A percentile compares a stretch with the other conserved stretches of the same genome.
These are phyloP conservation scores for Callocephalon fimbriatum DNA, from an alignment of 2,113 vertebrate species.

Conservation along the genomic window DNA sequence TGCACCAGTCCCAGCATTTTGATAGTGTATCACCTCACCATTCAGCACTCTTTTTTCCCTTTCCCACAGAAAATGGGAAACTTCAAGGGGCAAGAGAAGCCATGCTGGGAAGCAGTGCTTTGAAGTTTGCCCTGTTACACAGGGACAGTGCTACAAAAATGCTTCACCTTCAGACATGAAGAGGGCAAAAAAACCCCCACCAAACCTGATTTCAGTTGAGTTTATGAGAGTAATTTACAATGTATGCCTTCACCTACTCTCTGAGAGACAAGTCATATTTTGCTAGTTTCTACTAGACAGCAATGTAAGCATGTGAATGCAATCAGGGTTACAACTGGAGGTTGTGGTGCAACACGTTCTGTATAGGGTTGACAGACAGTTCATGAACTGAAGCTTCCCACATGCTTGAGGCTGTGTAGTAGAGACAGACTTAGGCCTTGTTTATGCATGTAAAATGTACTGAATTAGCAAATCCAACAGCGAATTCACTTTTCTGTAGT, in stretches of 20 bases:
- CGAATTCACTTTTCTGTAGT: not conserved
- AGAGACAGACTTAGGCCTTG: not conserved
- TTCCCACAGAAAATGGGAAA: not conserved
- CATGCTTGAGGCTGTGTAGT: not conserved
- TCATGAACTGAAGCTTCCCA: not conserved
- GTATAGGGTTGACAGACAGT: not conserved
- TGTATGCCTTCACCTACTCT: not conserved
- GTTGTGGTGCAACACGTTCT: accelerated
- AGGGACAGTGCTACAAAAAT: not conserved
- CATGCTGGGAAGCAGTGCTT: accelerated
- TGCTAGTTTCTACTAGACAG: not conserved
- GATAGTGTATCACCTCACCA: not conserved
- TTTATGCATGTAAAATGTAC: not conserved
- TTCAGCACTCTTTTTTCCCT: not conserved
- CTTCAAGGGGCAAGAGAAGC: not conserved
- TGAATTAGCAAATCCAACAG: not conserved
- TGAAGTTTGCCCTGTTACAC: not conserved
- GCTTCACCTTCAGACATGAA: not conserved
- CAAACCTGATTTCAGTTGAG: not conserved
- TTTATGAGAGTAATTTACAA: not conserved
- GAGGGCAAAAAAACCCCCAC: not conserved
- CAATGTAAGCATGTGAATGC: not conserved
- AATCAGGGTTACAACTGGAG: not conserved
- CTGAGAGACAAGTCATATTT: not conserved
- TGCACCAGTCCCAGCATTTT: not conserved